A percentile compares a stretch with the other conserved stretches of the same genome.
Conservation (phyloP, 2,113 vertebrate species). For the Empidonax alnorum region DNA sequence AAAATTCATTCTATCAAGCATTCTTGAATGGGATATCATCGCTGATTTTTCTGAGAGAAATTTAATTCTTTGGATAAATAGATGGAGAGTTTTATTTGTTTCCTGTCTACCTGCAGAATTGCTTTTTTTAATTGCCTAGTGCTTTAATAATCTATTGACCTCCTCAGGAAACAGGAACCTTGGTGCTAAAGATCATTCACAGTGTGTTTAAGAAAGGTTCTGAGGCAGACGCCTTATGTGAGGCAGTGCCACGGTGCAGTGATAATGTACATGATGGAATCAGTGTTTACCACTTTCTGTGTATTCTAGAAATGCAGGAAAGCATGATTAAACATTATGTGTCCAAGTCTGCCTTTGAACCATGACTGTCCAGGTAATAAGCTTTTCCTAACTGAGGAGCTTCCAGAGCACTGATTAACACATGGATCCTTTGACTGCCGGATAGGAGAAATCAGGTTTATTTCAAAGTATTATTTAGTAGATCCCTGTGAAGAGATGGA, state of each 20-base stretch:
- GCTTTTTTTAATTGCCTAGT: neutral
- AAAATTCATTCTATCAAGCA: neutral
- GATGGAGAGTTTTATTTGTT: neutral
- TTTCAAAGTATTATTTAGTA: neutral
- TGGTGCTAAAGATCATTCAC: neutral
- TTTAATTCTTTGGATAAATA: neutral
- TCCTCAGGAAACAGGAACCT: neutral
- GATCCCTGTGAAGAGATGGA: neutral
- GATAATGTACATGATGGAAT: neutral
- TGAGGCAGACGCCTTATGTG: neutral
- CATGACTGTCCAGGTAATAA: neutral
- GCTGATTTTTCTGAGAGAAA: neutral
- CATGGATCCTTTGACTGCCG: neutral
- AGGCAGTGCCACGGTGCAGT: neutral
- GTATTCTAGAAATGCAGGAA: neutral
- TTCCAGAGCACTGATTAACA: neutral
- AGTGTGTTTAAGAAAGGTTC: neutral
- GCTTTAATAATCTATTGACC: neutral
- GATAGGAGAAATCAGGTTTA: neutral
- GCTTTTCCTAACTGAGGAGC: neutral
- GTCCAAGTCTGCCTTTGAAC: neutral
- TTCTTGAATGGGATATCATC: neutral
- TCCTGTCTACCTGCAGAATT: neutral
- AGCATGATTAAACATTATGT: neutral
- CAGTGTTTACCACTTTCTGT: neutral